Percentiles rank a stretch among this genome's conserved stretches.
phyloP scores from a whole-genome alignment of 1,140 invertebrate species.

The Micrasema minimum region DNA sequence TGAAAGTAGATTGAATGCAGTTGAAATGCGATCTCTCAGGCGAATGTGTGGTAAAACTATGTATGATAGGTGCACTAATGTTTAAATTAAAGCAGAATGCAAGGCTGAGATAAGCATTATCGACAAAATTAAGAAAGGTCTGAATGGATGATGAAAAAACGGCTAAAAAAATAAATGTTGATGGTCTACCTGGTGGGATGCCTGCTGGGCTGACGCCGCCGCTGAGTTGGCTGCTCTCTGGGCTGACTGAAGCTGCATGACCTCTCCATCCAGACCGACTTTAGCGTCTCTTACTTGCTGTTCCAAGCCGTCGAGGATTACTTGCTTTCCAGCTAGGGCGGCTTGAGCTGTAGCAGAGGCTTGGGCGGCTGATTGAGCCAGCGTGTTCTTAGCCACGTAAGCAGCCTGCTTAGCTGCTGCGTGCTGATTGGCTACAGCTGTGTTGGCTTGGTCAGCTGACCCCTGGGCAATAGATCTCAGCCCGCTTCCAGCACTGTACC shows the following conservation, averaged over 20 bases:
- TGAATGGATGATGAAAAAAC: too few relatives aligned
- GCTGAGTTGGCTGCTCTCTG: conserved; percentile 73
- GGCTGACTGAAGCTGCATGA: conserved; percentile 74
- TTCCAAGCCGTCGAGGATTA: conserved; percentile 73
- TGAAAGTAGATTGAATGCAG: too few relatives aligned
- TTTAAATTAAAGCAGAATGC: too few relatives aligned
- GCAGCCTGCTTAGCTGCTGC: conserved; percentile 75
- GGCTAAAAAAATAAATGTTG: too few relatives aligned
- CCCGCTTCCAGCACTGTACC: conserved; percentile 61
- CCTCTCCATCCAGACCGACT: conserved; percentile 71
- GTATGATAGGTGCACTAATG: too few relatives aligned
- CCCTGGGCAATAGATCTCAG: conserved; percentile 67
- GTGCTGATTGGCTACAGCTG: conserved; percentile 72
- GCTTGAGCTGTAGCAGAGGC: conserved; percentile 76
- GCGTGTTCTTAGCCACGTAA: conserved; percentile 76
- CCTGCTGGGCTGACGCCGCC: conserved; percentile 72
- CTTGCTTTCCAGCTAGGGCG: conserved; percentile 75
- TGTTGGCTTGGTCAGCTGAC: conserved; percentile 78
- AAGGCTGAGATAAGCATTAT: too few relatives aligned
- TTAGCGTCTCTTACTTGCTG: conserved; percentile 75
- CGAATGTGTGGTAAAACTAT: too few relatives aligned
- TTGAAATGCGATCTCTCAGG: too few relatives aligned
- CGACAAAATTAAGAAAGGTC: too few relatives aligned
- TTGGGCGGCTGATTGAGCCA: conserved; percentile 75
- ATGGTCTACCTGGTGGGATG: conserved; percentile 70